Conservation (phyloP, 2,888 invertebrate species). For the Agrotis exclamationis region DNA sequence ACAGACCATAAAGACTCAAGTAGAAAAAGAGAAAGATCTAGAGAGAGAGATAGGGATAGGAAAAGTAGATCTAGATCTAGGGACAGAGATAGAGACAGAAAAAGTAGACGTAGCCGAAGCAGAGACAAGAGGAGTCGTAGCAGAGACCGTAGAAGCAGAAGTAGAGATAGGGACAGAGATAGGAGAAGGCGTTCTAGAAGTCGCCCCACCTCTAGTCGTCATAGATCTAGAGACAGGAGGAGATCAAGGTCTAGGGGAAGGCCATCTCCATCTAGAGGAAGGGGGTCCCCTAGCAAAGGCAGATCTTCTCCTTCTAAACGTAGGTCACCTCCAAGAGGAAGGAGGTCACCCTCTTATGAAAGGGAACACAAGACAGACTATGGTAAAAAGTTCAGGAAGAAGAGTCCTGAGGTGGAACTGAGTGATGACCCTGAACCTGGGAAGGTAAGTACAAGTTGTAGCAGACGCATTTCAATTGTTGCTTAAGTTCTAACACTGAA, state of each 20-base stretch:
- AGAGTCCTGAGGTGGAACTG: slow-evolving; percentile 90
- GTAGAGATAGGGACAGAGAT: slow-evolving; percentile 74
- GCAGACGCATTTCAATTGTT: too few relatives aligned
- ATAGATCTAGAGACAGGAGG: slow-evolving; percentile 61
- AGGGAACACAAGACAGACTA: slow-evolving; percentile 73
- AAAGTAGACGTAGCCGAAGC: slow-evolving; percentile 69
- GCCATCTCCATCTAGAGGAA: slow-evolving; percentile 73
- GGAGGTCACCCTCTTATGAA: slow-evolving; percentile 75
- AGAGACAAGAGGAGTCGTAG: slow-evolving; percentile 67
- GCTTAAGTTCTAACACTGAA: too few relatives aligned
- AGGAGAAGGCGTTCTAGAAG: slow-evolving; percentile 75
- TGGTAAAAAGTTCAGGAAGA: slow-evolving; percentile 78
- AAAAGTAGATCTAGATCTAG: slow-evolving; percentile 69
- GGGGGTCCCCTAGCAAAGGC: slow-evolving; percentile 73
- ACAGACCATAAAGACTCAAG: slow-evolving; percentile 73
- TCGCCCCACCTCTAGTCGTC: slow-evolving; percentile 57
- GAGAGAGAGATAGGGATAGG: slow-evolving; percentile 67
- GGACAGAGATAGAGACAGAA: slow-evolving; percentile 66
- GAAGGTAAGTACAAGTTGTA: slow-evolving; percentile 85
- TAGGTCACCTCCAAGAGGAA: slow-evolving; percentile 68
- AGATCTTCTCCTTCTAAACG: slow-evolving; percentile 74
- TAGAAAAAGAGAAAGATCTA: slow-evolving; percentile 75
- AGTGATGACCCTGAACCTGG: slow-evolving; percentile 95
- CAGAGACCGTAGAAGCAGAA: slow-evolving; percentile 70
- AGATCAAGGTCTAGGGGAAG: slow-evolving; percentile 70